Conservation (phyloP, 2,797 vertebrate species). For the Amniataba percoides region DNA sequence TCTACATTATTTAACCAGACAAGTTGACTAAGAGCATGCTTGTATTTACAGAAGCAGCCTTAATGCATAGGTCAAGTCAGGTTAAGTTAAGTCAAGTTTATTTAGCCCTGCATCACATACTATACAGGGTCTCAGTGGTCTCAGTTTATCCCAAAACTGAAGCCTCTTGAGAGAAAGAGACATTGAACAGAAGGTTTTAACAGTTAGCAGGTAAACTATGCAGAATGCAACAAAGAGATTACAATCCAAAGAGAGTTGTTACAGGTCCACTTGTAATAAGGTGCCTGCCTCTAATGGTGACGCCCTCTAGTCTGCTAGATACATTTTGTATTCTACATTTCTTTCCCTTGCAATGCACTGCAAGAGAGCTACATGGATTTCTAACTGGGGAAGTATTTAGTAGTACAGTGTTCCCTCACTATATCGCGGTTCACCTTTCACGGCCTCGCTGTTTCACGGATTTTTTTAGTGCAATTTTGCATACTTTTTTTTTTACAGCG, state of each 20-base stretch:
- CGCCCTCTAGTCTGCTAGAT: no score
- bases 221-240: not conserved
- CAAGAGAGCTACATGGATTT: not conserved
- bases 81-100: constrained; percentile 3
- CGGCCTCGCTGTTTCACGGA: no score
- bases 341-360: no score
- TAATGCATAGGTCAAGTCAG: not conserved
- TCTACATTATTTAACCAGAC: constrained; percentile 10
- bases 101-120: not conserved
- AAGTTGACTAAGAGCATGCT: constrained; percentile 15
- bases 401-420: no score
- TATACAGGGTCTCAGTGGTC: not conserved
- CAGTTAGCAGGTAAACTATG: not conserved
- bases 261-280: not conserved
- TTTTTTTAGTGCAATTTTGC: no score
- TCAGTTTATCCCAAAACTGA: no score
- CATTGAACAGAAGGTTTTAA: not conserved
- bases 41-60: constrained; percentile 4
- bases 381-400: not conserved
- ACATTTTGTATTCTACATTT: no score
- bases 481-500: no score
- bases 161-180: not conserved
- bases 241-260: not conserved
- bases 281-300: no score
- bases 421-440: no score